A percentile compares a stretch with the other conserved stretches of the same genome.
Evolutionary conservation across 92 coral and sea anemone species (phyloP).

Genomic region (Phenganax marumi): DNA sequence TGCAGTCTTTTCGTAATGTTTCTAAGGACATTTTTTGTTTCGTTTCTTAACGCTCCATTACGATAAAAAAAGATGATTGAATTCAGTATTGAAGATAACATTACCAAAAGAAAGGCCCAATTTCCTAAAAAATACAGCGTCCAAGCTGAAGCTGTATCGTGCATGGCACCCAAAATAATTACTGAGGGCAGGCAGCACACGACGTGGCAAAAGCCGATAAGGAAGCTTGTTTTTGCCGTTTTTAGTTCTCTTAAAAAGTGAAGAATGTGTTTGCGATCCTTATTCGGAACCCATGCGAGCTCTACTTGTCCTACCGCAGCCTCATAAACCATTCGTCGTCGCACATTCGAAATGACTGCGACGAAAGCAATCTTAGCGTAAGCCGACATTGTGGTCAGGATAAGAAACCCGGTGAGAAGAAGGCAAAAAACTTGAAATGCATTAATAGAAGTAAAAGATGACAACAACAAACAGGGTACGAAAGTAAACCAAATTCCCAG

Average conservation of each 20-base stretch:
- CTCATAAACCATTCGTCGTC: too few species aligned
- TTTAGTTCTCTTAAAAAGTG: constrained; percentile 14
- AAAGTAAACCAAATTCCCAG: neutral
- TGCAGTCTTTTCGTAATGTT: neutral
- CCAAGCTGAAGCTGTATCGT: too few species aligned
- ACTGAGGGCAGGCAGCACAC: neutral
- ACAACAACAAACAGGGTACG: neutral
- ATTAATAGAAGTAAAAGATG: neutral
- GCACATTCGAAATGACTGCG: neutral
- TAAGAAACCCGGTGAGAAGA: neutral
- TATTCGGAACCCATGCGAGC: neutral
- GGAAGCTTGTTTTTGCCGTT: constrained; percentile 15
- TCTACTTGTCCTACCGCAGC: too few species aligned
- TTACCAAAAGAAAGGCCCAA: neutral
- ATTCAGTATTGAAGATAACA: constrained; percentile 5
- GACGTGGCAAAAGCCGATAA: neutral
- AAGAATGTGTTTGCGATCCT: neutral
- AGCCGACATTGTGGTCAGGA: neutral
- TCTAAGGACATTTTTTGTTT: neutral
- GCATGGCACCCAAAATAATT: neutral
- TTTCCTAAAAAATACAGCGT: too few species aligned
- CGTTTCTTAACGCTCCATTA: neutral
- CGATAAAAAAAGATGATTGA: constrained; percentile 22
- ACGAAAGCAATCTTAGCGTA: neutral
- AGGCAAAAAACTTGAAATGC: neutral